These are phyloP conservation scores for Prunella himalayana DNA, from an alignment of 2,113 vertebrate genomes.

Conservation along the genomic window DNA sequence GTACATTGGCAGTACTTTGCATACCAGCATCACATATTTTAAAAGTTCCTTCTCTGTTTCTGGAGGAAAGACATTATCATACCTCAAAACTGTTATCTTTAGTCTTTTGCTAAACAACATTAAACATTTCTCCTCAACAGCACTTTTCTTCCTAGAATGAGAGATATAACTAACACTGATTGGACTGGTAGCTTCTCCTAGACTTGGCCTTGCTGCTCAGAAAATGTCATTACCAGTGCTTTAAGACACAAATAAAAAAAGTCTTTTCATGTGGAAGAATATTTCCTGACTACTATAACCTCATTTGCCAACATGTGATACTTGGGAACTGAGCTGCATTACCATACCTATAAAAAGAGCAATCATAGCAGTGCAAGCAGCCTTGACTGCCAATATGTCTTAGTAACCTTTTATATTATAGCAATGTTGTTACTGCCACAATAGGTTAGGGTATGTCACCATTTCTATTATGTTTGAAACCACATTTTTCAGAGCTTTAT, in stretches of 20 bases:
- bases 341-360: not conserved
- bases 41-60: not conserved
- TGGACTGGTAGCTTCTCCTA: not conserved
- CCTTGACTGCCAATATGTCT: conserved; percentile 21
- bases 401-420: conserved; percentile 19
- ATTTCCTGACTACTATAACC: not conserved
- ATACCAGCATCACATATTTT: not conserved
- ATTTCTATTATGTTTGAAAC: conserved; percentile 23
- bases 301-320: not conserved
- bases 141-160: not conserved
- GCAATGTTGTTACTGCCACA: conserved; percentile 16
- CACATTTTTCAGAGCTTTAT: conserved; percentile 41
- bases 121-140: not conserved
- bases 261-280: not conserved
- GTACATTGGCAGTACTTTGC: not conserved
- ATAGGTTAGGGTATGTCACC: conserved; percentile 35
- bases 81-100: not conserved
- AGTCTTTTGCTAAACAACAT: not conserved
- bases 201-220: not conserved
- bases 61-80: not conserved
- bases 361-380: not conserved
- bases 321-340: not conserved
- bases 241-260: not conserved
- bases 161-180: not conserved
- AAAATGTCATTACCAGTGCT: not conserved